Evolutionary conservation across 1,140 invertebrate genomes (phyloP).

Genomic region (Achroia grisella): DNA sequence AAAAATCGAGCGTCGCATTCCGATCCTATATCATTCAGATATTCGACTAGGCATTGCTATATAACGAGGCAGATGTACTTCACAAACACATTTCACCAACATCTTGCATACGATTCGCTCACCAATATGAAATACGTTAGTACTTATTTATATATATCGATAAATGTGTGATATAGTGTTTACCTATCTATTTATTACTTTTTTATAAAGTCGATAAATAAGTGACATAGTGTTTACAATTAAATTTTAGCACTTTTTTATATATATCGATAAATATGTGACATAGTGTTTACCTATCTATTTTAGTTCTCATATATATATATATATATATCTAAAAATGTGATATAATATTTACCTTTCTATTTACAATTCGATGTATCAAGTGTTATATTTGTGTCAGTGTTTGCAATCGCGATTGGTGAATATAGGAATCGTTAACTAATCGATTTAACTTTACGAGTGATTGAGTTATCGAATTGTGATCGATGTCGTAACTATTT

Average conservation of each 20-base stretch:
- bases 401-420: too few relatives aligned
- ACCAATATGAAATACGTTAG: constrained; percentile 45
- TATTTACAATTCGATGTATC: not conserved
- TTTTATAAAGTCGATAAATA: too few relatives aligned
- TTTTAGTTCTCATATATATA: too few relatives aligned
- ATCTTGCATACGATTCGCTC: constrained; percentile 20
- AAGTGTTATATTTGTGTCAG: not conserved
- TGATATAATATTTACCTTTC: constrained; percentile 2
- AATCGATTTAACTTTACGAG: too few relatives aligned
- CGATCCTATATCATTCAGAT: constrained; percentile 2
- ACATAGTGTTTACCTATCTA: constrained; percentile 10
- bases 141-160: constrained; percentile 8
- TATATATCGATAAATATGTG: not conserved
- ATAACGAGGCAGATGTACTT: constrained; percentile 20
- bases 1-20: constrained; percentile 12
- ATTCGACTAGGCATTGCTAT: constrained; percentile 20
- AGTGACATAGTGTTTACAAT: too few relatives aligned
- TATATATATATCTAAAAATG: too few relatives aligned
- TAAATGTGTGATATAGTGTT: constrained; percentile 1
- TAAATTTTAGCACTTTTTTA: constrained; percentile 33
- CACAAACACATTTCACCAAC: constrained; percentile 25
- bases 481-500: too few relatives aligned
- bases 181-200: constrained; percentile 14
- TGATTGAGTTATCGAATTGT: too few relatives aligned
- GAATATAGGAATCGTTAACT: too few relatives aligned